These are phyloP conservation scores for Melikaiella ostensackeni DNA, from an alignment of 2,888 invertebrate genomes.

Conservation along the genomic window DNA sequence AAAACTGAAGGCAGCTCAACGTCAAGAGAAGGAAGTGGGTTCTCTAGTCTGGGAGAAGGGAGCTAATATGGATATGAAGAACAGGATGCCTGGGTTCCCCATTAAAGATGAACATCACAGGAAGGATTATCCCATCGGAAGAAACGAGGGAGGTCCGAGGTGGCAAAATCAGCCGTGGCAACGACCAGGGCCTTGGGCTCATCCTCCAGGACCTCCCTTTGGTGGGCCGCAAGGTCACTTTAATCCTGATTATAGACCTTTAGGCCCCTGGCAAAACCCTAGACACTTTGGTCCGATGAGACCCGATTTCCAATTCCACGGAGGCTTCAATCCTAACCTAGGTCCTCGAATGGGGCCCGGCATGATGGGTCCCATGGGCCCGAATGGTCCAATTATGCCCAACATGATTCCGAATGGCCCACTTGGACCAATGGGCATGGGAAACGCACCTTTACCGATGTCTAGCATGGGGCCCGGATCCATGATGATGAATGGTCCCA, in stretches of 20 bases:
- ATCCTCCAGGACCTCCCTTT: constrained; percentile 67
- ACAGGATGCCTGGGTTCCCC: constrained; percentile 60
- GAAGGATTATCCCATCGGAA: constrained; percentile 73
- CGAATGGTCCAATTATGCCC: constrained; percentile 65
- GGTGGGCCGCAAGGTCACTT: constrained; percentile 66
- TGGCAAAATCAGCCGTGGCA: constrained; percentile 73
- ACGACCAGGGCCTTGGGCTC: constrained; percentile 68
- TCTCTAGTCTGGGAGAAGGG: constrained; percentile 70
- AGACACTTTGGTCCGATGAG: constrained; percentile 72
- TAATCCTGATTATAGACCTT: constrained; percentile 66
- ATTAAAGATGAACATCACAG: constrained; percentile 40
- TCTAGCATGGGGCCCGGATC: constrained; percentile 44
- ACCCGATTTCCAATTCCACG: constrained; percentile 73
- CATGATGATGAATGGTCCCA: constrained; percentile 50
- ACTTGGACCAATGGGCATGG: constrained; percentile 60
- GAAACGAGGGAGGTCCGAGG: constrained; percentile 55
- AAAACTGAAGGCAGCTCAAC: constrained; percentile 87
- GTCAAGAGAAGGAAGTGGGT: constrained; percentile 83
- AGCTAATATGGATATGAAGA: constrained; percentile 59
- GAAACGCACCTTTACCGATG: constrained; percentile 45
- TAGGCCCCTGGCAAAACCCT: constrained; percentile 74
- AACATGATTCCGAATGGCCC: constrained; percentile 49
- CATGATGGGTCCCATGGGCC: constrained; percentile 63
- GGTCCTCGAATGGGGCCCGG: constrained; percentile 66
- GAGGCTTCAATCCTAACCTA: constrained; percentile 67